Conservation (phyloP, 1,140 invertebrate species). For the Phymastichus coffea region DNA sequence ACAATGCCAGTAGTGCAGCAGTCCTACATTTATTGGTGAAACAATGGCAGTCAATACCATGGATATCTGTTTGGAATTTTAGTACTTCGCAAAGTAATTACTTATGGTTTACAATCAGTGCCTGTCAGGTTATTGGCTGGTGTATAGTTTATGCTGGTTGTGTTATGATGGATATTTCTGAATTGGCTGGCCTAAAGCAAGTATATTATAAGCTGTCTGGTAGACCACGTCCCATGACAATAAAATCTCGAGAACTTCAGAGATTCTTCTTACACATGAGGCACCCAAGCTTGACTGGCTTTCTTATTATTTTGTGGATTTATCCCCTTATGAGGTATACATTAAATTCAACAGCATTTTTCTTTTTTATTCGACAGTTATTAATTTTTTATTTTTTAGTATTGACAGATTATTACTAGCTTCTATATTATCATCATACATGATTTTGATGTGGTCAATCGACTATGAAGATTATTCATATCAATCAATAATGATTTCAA, state of each 20-base stretch:
- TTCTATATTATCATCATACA: slow-evolving; percentile 54
- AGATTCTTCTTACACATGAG: slow-evolving; percentile 58
- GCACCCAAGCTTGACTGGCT: slow-evolving; percentile 60
- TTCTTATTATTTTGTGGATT: slow-evolving; percentile 58
- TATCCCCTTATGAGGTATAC: slow-evolving; percentile 59
- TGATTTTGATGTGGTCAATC: slow-evolving; percentile 57
- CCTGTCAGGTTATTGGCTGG: slow-evolving; percentile 60
- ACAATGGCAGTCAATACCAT: slow-evolving; percentile 53
- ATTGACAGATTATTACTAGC: slow-evolving; percentile 56
- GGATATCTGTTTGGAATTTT: slow-evolving; percentile 55
- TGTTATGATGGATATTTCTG: slow-evolving; percentile 63
- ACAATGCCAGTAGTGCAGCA: slow-evolving; percentile 46
- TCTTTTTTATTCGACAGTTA: slow-evolving; percentile 21
- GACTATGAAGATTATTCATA: slow-evolving; percentile 57
- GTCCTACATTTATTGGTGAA: slow-evolving; percentile 45
- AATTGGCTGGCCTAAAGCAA: slow-evolving; percentile 64
- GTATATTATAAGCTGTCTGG: slow-evolving; percentile 56
- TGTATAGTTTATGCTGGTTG: slow-evolving; percentile 63
- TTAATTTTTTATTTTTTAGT: slow-evolving; percentile 46
- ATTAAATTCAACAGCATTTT: slow-evolving; percentile 5
- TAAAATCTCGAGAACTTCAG: slow-evolving; percentile 54
- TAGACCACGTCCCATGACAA: slow-evolving; percentile 48
- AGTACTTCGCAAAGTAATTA: slow-evolving; percentile 45
- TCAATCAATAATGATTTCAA: slow-evolving; percentile 42
- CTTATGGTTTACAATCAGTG: slow-evolving; percentile 53